Conservation (phyloP, 2,113 vertebrate genomes). For the Dascyllus trimaculatus region DNA sequence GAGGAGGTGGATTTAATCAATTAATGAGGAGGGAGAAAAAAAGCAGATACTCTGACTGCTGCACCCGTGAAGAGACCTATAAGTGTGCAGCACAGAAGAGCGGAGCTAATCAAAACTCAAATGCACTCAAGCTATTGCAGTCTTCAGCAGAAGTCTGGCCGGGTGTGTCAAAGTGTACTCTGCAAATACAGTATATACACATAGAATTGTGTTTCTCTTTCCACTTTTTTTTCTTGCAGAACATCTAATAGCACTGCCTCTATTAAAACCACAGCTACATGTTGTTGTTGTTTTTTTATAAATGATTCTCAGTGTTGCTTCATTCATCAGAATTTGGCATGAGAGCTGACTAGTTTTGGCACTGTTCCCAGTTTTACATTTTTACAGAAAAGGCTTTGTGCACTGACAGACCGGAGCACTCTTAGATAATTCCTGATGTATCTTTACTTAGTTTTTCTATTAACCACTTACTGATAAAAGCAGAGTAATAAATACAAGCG, state of each 20-base stretch:
- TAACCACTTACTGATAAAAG: slow-evolving; percentile 55
- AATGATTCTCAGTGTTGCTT: slow-evolving; percentile 36
- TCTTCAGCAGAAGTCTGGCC: slow-evolving; percentile 20
- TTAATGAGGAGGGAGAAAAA: background rate
- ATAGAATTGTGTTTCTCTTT: slow-evolving; percentile 18
- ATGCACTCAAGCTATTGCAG: slow-evolving; percentile 47
- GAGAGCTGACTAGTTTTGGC: slow-evolving; percentile 68
- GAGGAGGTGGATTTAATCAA: slow-evolving; percentile 41
- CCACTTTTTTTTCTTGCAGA: background rate
- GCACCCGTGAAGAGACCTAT: slow-evolving; percentile 30
- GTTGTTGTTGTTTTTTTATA: background rate
- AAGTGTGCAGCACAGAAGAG: slow-evolving; percentile 19
- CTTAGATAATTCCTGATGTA: slow-evolving; percentile 45
- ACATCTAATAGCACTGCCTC: slow-evolving; percentile 16
- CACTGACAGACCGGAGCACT: slow-evolving; percentile 64
- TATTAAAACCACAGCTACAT: slow-evolving; percentile 42
- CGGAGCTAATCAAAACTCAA: slow-evolving; percentile 50
- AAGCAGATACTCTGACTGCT: slow-evolving; percentile 28
- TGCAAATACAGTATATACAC: slow-evolving; percentile 17
- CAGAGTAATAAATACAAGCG: slow-evolving; percentile 64
- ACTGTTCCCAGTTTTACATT: slow-evolving; percentile 55
- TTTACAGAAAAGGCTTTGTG: slow-evolving; percentile 56
- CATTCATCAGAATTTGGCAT: slow-evolving; percentile 63
- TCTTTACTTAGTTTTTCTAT: slow-evolving; percentile 42
- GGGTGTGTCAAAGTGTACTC: slow-evolving; percentile 20